Conservation (phyloP, 2,113 vertebrate species). For the Callocephalon fimbriatum region DNA sequence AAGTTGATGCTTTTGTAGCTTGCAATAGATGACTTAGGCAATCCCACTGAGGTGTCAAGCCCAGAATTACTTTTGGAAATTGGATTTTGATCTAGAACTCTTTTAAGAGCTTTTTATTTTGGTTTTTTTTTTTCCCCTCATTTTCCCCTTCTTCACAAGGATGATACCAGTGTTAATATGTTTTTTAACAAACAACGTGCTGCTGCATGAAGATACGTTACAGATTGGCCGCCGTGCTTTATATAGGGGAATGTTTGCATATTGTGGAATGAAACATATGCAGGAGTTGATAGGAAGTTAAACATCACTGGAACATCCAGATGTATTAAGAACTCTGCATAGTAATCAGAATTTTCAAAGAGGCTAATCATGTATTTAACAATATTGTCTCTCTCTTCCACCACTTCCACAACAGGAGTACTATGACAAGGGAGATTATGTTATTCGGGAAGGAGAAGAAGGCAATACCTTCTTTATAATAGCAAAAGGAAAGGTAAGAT, state of each 20-base stretch:
- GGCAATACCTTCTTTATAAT: slow-evolving; percentile 95
- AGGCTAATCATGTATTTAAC: background rate
- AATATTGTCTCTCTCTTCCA: background rate
- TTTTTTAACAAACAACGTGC: background rate
- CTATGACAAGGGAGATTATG: slow-evolving; percentile 92
- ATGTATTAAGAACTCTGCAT: background rate
- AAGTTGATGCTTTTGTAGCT: background rate
- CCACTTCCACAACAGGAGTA: slow-evolving; percentile 78
- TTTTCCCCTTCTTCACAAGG: background rate
- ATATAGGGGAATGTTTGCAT: background rate
- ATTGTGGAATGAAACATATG: background rate
- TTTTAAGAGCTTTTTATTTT: background rate
- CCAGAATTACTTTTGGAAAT: background rate
- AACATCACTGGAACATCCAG: background rate
- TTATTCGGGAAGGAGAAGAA: slow-evolving; percentile 92
- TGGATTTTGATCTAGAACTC: background rate
- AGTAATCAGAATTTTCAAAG: background rate
- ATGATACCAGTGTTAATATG: background rate
- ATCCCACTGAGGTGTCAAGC: background rate
- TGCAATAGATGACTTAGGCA: background rate
- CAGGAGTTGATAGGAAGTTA: background rate
- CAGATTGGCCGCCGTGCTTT: background rate
- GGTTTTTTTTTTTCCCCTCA: background rate
- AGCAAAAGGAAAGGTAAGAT: slow-evolving; percentile 89
- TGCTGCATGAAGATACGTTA: background rate